Evolutionary conservation across 2,113 vertebrate species (phyloP).

Genomic region (Perca fluviatilis): DNA sequence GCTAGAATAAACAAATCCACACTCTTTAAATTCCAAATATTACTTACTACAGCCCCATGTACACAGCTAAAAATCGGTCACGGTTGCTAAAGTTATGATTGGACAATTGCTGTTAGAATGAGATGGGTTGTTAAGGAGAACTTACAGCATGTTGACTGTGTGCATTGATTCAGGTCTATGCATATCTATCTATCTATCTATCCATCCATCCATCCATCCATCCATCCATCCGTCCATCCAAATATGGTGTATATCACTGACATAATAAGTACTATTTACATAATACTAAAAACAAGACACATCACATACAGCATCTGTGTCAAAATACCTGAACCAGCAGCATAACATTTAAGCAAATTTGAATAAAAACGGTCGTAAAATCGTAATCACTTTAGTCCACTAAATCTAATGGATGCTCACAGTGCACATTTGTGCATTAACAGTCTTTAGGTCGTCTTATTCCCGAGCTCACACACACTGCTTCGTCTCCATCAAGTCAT

Average conservation of each 20-base stretch:
- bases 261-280: constrained; percentile 20
- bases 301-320: constrained; percentile 13
- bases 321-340: constrained; percentile 28
- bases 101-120: neutral
- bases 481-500: constrained; percentile 21
- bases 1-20: neutral
- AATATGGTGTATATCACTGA: neutral
- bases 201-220: too few species aligned
- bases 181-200: too few species aligned
- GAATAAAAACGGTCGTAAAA: constrained; percentile 43
- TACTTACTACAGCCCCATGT: neutral
- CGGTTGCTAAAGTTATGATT: neutral
- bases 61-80: neutral
- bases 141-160: neutral
- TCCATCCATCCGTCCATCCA: too few species aligned
- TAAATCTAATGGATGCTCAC: constrained; percentile 34
- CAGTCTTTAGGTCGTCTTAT: constrained; percentile 15
- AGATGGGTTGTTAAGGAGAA: neutral
- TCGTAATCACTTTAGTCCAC: constrained; percentile 22
- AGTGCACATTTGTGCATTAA: constrained; percentile 30
- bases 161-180: neutral
- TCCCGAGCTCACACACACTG: neutral
- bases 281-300: constrained; percentile 25
- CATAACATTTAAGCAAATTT: constrained; percentile 31
- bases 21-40: neutral